Percentiles rank a stretch among this genome's conserved stretches.
Conservation (phyloP, 1,140 invertebrate species). For the Neodiprion pinetum region DNA sequence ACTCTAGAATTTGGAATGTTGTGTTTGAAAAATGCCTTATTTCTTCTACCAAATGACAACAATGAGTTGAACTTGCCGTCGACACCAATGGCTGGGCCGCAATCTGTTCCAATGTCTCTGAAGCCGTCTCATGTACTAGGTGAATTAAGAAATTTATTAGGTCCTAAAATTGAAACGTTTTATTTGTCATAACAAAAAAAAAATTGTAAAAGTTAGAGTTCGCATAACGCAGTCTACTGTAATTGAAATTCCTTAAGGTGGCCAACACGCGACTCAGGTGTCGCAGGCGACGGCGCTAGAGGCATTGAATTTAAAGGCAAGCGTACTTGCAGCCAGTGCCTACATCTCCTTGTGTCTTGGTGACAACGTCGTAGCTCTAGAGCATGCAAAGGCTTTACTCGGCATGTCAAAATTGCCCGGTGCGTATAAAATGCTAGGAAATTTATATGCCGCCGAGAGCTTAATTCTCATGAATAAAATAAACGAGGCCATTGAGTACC, state of each 20-base stretch:
- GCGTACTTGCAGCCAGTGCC: conserved; percentile 79
- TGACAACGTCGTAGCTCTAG: conserved; percentile 82
- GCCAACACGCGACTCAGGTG: conserved; percentile 37
- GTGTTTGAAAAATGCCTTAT: conserved; percentile 86
- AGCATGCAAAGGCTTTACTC: conserved; percentile 76
- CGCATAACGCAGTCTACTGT: conserved; percentile 8
- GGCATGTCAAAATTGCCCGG: conserved; percentile 70
- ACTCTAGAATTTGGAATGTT: conserved; percentile 90
- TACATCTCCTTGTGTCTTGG: conserved; percentile 87
- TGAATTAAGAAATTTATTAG: conserved; percentile 13
- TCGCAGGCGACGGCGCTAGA: conserved; percentile 45
- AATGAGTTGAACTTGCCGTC: conserved; percentile 41
- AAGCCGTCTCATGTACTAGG: conserved; percentile 40
- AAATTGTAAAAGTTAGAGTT: not conserved
- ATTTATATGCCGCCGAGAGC: conserved; percentile 90
- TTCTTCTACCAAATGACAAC: conserved; percentile 62
- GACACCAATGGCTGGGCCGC: conserved; percentile 36
- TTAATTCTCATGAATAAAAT: conserved; percentile 85
- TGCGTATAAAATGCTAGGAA: conserved; percentile 77
- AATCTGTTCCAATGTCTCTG: conserved; percentile 43
- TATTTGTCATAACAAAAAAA: not conserved
- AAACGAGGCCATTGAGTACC: conserved; percentile 82
- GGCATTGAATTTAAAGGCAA: conserved; percentile 65
- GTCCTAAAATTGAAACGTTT: not conserved
- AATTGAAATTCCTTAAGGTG: conserved; percentile 29